phyloP scores from a whole-genome alignment of 1,140 invertebrate genomes.

The Bactericera cockerelli region DNA sequence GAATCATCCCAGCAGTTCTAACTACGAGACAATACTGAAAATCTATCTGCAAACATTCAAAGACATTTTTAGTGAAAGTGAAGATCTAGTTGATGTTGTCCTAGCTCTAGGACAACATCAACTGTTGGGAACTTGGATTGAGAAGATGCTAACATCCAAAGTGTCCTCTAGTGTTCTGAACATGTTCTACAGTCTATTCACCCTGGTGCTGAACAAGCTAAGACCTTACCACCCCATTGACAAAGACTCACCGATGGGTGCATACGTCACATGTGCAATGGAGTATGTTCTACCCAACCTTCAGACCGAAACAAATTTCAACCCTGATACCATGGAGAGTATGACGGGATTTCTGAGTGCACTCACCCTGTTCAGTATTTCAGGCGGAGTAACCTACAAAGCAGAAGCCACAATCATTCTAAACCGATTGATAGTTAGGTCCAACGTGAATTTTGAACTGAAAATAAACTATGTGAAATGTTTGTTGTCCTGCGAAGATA shows the following conservation, averaged over 20 bases:
- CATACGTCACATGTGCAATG: background rate
- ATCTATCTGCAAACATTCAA: background rate
- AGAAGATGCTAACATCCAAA: background rate
- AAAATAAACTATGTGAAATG: background rate
- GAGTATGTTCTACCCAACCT: background rate
- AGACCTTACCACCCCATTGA: background rate
- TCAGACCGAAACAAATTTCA: background rate
- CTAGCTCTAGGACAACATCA: background rate
- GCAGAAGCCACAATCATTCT: background rate
- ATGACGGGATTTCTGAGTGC: background rate
- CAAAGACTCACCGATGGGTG: background rate
- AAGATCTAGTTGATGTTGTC: too few species aligned
- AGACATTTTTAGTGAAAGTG: background rate
- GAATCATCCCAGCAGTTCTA: background rate
- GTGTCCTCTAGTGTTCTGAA: background rate
- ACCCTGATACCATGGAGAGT: background rate
- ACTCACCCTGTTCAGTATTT: background rate
- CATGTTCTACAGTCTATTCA: background rate
- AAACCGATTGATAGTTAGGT: background rate
- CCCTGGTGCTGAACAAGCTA: background rate
- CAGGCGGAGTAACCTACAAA: background rate
- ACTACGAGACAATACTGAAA: background rate
- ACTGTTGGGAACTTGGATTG: background rate
- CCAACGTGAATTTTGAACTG: slow-evolving; percentile 1
- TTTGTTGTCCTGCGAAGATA: background rate